Base-by-base conservation (phyloP, 2,888 invertebrate genomes). In the Spatulosminthurus flaviceps region DNA sequence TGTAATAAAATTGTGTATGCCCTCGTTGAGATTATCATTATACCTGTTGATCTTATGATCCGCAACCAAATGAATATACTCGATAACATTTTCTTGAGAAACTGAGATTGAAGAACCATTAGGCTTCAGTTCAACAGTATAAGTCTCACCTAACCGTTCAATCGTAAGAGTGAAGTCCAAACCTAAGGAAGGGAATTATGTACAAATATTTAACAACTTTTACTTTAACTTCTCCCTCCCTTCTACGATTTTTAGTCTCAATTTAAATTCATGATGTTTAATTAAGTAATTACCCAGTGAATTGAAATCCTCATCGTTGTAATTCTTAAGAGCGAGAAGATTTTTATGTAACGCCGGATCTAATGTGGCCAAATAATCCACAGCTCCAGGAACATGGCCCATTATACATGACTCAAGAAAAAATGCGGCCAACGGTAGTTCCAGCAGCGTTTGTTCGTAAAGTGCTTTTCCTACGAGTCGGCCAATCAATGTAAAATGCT, bases 21-120 rank as follows among this genome's bases (percentile, higher is more conserved):
- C n/a, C n/a, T n/a, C n/a, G n/a, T n/a, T n/a, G n/a, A n/a, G n/a
- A n/a, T n/a, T 66, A 66, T 29, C 22, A 83, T 95, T 93, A 90
- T 97, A 97, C 86, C 87, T 93, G 88, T 98, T 98, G 77, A 98
- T 90, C 88, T 97, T 97, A 87, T 95, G 96, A 89, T 98, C 96
- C 0, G 98, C 97, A 89, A 98, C 93, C 83, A 96, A 89, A 88
- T 98, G 97, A 85, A 99, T 95, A 88, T 98, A 99, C 88, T 98
- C 97, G 87, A 97, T 94, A 81, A 96, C 92, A 90, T 99, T 99
- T 84, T 93, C 92, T 83, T 93, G 93, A 13, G 95, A 96, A 0
- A 99, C 98, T 13, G 94, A 92, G 87, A 96, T 96, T 86, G 95
- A 94, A 71, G 93, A 90, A 0, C 98, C 99, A 80, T 94, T 93